Evolutionary conservation across 92 coral and sea anemone species (phyloP).

Genomic region (Zoanthus sociatus): DNA sequence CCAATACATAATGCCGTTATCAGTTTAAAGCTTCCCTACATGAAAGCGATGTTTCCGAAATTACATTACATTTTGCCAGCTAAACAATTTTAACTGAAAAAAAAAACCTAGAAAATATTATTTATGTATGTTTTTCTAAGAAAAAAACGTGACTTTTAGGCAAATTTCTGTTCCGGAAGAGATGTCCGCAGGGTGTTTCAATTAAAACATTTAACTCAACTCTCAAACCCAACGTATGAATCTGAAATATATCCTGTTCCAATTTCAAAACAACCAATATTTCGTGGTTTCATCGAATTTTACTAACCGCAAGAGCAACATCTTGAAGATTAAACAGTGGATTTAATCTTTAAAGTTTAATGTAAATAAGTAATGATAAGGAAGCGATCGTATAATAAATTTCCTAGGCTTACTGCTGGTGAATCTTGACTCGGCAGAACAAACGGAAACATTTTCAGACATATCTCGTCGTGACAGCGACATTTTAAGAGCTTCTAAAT

Average conservation of each 20-base stretch:
- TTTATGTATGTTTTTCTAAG: not conserved
- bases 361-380: too few species aligned
- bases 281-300: not conserved
- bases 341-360: too few species aligned
- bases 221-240: not conserved
- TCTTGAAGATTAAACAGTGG: not conserved
- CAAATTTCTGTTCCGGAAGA: not conserved
- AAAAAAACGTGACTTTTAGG: slow-evolving; percentile 20
- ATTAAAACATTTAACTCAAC: slow-evolving; percentile 6
- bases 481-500: not conserved
- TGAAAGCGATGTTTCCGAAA: too few species aligned
- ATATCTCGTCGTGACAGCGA: not conserved
- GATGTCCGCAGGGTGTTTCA: slow-evolving; percentile 22
- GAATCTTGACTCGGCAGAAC: not conserved
- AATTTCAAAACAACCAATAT: not conserved
- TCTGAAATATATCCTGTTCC: slow-evolving; percentile 8
- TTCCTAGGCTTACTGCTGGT: too few species aligned
- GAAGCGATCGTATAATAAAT: too few species aligned
- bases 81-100: not conserved
- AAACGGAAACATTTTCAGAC: not conserved
- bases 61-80: not conserved
- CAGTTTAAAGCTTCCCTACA: too few species aligned
- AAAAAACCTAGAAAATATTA: not conserved
- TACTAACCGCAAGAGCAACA: not conserved
- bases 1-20: too few species aligned